phyloP scores from a whole-genome alignment of 2,113 vertebrate species.

The western clawed frog (Xenopus tropicalis) region UCB_Xtro_10.0 CM004444.2:46909001-46909500 shows the following conservation, averaged over 20 bases:
- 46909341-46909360: conserved; percentile 17
- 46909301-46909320: conserved; percentile 12
- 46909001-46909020: too few relatives aligned
- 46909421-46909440: conserved; percentile 42
- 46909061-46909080: too few relatives aligned
- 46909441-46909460: conserved; percentile 42
- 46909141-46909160: too few relatives aligned
- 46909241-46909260: background rate
- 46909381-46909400: conserved; percentile 31
- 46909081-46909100: too few relatives aligned
- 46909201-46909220: background rate
- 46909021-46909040: too few relatives aligned
- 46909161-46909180: too few relatives aligned
- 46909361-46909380: conserved; percentile 18
- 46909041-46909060: too few relatives aligned
- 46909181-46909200: too few relatives aligned
- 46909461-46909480: conserved; percentile 32
- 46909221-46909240: background rate
- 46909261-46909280: background rate
- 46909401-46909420: conserved; percentile 19
- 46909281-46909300: background rate
- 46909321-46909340: conserved; percentile 24
- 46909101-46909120: too few relatives aligned
- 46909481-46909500: conserved; percentile 17
- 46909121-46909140: too few relatives aligned